A percentile compares a stretch with the other conserved stretches of the same genome.
These are phyloP conservation scores for Condylura cristata DNA, from an alignment of 2,113 vertebrate species.

Conservation along the genomic window DNA sequence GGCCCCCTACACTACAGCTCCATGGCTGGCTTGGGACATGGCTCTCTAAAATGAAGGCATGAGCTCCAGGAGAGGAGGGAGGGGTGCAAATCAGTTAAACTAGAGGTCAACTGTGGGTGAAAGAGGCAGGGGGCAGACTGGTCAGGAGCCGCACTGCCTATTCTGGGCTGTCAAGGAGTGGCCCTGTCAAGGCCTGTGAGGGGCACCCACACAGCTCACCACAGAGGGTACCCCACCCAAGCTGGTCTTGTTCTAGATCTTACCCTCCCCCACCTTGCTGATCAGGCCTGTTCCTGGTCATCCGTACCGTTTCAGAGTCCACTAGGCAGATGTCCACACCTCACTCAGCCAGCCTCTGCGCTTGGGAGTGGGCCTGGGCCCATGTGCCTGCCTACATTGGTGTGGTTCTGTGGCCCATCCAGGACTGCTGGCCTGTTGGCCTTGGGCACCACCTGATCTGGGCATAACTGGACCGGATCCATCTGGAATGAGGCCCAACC, in stretches of 20 bases:
- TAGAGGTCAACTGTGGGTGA: background rate
- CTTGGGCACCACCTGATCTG: background rate
- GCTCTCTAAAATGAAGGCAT: background rate
- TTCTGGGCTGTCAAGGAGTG: background rate
- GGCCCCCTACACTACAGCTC: background rate
- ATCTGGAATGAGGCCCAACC: background rate
- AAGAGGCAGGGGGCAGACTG: background rate
- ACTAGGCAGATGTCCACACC: background rate
- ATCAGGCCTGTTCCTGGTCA: background rate
- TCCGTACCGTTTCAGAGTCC: background rate
- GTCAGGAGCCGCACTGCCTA: background rate
- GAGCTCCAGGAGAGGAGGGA: background rate
- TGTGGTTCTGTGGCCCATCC: background rate
- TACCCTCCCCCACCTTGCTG: background rate
- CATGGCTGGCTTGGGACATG: too few species aligned
- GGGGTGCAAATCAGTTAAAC: background rate
- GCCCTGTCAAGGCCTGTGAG: background rate
- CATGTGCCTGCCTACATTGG: background rate
- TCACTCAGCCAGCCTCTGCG: background rate
- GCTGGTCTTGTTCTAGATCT: background rate
- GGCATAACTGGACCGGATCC: background rate
- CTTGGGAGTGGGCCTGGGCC: background rate
- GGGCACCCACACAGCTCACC: background rate
- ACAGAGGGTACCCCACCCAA: too few species aligned
- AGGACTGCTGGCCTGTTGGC: background rate